phyloP scores from a whole-genome alignment of 2,113 vertebrate species.

The Sarotherodon lohbergeri region DNA sequence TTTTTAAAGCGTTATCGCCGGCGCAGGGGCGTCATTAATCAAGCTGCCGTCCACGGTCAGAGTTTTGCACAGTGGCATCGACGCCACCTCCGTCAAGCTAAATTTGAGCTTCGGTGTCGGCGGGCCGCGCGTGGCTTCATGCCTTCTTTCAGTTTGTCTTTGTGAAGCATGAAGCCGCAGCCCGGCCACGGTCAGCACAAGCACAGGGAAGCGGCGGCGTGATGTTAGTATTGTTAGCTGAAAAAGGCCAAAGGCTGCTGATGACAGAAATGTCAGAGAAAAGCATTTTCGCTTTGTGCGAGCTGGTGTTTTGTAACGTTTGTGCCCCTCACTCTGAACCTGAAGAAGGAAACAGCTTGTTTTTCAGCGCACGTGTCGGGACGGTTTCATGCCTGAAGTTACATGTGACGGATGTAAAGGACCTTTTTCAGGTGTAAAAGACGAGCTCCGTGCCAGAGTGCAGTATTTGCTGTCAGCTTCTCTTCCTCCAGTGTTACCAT shows the following conservation, averaged over 20 bases:
- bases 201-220: not conserved
- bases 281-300: not conserved
- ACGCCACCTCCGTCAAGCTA: not conserved
- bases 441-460: not conserved
- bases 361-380: not conserved
- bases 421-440: not conserved
- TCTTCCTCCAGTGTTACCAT: slow-evolving; percentile 40
- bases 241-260: not conserved
- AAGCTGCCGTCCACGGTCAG: not conserved
- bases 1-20: not conserved
- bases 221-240: not conserved
- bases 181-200: not conserved
- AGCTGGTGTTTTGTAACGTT: not conserved
- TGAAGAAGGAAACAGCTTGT: not conserved
- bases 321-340: not conserved
- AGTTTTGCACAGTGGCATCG: not conserved
- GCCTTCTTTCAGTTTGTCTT: slow-evolving; percentile 32
- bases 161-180: not conserved
- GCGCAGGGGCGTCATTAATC: not conserved
- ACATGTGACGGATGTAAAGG: not conserved
- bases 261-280: not conserved
- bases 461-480: slow-evolving; percentile 38
- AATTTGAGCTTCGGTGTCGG: not conserved
- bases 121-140: not conserved
- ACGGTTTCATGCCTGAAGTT: not conserved